A percentile compares a stretch with the other conserved stretches of the same genome.
Evolutionary conservation across 2,888 invertebrate genomes (phyloP).

Genomic region (Drosophila longiperda): DNA sequence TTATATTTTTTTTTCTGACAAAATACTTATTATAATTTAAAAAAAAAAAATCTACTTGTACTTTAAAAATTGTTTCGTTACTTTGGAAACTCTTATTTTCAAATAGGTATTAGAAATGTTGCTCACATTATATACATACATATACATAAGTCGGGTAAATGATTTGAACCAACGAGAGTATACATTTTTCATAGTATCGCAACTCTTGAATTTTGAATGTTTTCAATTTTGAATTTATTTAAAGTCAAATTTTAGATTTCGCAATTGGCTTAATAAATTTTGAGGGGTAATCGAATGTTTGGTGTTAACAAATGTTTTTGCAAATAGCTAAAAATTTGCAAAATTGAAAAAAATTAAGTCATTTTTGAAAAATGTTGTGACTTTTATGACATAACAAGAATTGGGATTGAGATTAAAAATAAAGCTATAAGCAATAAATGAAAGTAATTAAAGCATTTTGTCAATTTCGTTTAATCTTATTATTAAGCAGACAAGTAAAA

Average conservation of each 20-base stretch:
- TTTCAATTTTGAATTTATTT: background rate
- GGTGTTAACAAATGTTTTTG: background rate
- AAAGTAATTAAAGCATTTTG: background rate
- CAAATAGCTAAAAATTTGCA: background rate
- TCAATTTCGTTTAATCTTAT: background rate
- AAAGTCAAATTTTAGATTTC: background rate
- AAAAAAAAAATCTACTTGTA: background rate
- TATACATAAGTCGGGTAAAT: background rate
- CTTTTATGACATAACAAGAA: background rate
- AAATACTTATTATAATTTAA: background rate
- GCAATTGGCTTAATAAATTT: background rate
- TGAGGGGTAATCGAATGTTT: background rate
- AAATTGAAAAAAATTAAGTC: background rate
- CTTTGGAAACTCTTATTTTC: background rate
- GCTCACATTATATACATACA: background rate
- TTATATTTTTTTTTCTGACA: background rate
- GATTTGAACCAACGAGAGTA: background rate
- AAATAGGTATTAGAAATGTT: background rate
- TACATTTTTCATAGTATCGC: background rate
- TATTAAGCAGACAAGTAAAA: background rate
- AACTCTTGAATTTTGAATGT: background rate
- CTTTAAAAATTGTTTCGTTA: background rate
- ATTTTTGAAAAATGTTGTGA: background rate
- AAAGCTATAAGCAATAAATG: background rate
- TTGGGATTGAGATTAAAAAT: conserved; percentile 3